phyloP scores from a whole-genome alignment of 2,113 vertebrate species.

The Phocoena sinus region DNA sequence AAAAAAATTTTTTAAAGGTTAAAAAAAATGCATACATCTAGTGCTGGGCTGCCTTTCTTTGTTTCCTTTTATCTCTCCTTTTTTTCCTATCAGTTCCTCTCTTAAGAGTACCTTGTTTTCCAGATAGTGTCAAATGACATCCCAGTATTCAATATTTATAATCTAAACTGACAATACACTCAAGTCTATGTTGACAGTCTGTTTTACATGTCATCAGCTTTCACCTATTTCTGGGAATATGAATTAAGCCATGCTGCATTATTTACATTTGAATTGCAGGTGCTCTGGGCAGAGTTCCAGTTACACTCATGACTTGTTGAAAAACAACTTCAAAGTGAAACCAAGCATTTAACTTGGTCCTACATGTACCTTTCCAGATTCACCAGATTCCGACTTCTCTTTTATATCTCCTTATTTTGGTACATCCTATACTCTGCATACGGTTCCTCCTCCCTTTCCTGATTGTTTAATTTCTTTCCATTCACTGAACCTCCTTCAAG shows the following conservation, averaged over 20 bases:
- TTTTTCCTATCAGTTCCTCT: background rate
- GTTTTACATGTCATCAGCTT: background rate
- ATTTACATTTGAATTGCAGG: background rate
- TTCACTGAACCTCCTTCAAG: background rate
- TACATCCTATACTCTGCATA: fast-evolving
- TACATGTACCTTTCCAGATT: background rate
- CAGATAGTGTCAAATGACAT: background rate
- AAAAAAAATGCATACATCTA: too few relatives aligned
- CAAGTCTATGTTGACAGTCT: background rate
- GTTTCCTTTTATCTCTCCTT: background rate
- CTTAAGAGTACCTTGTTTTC: background rate
- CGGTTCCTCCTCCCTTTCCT: background rate
- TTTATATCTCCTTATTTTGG: fast-evolving
- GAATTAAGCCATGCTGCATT: background rate
- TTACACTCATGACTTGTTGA: background rate
- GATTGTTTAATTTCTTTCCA: background rate
- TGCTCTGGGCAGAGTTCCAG: background rate
- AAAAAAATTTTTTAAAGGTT: too few relatives aligned
- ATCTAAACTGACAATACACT: background rate
- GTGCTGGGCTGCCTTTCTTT: background rate
- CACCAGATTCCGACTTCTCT: background rate
- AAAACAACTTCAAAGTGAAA: background rate
- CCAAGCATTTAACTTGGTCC: background rate
- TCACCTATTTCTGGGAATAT: background rate
- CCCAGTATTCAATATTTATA: background rate